These are phyloP conservation scores for Tetrao urogallus DNA, from an alignment of 2,113 vertebrate species.

Conservation along the genomic window DNA sequence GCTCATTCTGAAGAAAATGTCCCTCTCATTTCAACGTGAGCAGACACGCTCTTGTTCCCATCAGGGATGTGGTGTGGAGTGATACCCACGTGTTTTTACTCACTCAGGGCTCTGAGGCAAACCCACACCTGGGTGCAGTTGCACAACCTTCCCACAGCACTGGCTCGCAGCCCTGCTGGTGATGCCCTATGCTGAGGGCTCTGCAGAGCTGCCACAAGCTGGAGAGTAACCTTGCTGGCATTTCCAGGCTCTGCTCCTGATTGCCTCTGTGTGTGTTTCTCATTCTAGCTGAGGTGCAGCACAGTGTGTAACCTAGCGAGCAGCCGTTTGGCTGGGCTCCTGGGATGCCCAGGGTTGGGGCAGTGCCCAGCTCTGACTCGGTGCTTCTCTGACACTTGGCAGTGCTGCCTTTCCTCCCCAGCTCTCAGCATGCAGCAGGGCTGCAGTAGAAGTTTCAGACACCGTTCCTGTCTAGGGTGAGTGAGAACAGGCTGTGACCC, in stretches of 20 bases:
- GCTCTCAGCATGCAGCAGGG: neutral
- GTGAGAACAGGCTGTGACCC: neutral
- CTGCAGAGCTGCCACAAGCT: neutral
- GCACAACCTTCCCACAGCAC: accelerated
- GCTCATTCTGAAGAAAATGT: neutral
- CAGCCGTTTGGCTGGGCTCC: neutral
- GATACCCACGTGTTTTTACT: neutral
- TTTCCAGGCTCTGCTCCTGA: neutral
- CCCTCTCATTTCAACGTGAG: neutral
- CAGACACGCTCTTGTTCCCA: neutral
- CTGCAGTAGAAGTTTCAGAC: neutral
- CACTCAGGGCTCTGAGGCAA: neutral
- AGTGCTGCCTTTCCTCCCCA: neutral
- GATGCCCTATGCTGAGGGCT: accelerated
- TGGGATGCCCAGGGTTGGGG: neutral
- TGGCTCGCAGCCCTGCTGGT: neutral
- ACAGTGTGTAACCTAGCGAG: neutral
- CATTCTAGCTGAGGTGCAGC: neutral
- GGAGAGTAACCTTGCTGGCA: accelerated
- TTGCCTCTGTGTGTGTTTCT: neutral
- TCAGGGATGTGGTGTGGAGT: neutral
- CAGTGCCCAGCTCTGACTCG: neutral
- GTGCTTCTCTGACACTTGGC: neutral
- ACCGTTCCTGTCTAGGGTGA: neutral
- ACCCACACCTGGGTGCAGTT: neutral